Base-by-base conservation (phyloP, 2,888 invertebrate genomes). In the Tachina lurida region DNA sequence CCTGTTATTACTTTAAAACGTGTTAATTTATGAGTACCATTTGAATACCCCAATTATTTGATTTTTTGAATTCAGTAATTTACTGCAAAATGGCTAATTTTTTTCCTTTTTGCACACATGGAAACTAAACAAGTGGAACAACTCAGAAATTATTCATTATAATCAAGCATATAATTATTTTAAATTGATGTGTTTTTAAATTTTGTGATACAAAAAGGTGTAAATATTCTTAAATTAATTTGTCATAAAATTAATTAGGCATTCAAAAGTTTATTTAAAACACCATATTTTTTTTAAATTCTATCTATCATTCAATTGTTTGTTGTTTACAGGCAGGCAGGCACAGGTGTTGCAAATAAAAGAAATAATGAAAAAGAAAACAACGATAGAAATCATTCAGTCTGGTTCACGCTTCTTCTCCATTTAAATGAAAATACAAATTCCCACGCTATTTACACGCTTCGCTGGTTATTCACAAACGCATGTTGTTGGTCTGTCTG, bases 401-500 rank as follows among this genome's bases (percentile, higher is more conserved):
- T 80, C 75, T 73, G 78, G 65, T 78, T 78, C 78, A 78, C 56
- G 56, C 56, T 82, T 70, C 56, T 75, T 73, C 67, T 56, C 65
- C 43, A 80, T 65, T 83, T 82, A 76, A 83, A 86, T 73, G 56
- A 76, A 82, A 86, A 79, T 52, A 79, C 60, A 87, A 88, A 89
- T 91, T 91, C 91, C 90, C 91, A 91, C 91, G 91, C 89, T 89
- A 87, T 90, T 91, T 90, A 89, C 88, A 91, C 90, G 91, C 89
- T 88, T 90, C 90, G 90, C 87, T 90, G 90, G 86, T 81, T 84
- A 73, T 81, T 84, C 87, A 86, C 84, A 80, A 82, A 78, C 67
- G 76, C 74, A 76, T 82, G 54, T 76, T 74, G 49, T 58, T 45
- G 12, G 73, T 62, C 47, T 13, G 83, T 78, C 71, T 17, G 60